Percentiles rank a stretch among this genome's conserved stretches.
phyloP scores from a whole-genome alignment of 1,140 invertebrate genomes.

The Drosophila navojoa region DNA sequence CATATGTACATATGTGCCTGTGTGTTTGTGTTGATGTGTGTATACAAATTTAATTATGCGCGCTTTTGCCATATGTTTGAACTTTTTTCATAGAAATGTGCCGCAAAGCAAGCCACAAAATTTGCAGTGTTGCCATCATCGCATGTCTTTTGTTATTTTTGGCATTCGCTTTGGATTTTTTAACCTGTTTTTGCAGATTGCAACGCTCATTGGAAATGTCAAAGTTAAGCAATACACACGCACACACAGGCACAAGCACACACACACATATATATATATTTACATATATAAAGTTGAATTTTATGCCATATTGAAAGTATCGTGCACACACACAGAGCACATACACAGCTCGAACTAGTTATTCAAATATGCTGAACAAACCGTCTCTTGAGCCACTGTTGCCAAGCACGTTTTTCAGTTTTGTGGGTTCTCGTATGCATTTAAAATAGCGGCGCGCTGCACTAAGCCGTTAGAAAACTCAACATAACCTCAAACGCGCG shows the following conservation, averaged over 20 bases:
- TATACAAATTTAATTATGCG: conserved; percentile 76
- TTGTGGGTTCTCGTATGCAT: conserved; percentile 70
- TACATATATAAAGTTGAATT: conserved; percentile 31
- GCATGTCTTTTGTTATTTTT: conserved; percentile 39
- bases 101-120: conserved; percentile 57
- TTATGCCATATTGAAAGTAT: conserved; percentile 79
- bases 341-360: conserved; percentile 68
- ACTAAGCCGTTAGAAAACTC: conserved; percentile 70
- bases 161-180: conserved; percentile 69
- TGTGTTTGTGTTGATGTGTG: conserved; percentile 35
- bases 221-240: conserved; percentile 72
- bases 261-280: background rate
- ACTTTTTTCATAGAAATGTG: conserved; percentile 72
- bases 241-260: conserved; percentile 7
- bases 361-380: conserved; percentile 68
- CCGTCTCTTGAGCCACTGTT: conserved; percentile 62
- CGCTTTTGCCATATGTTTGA: conserved; percentile 76
- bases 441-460: conserved; percentile 68
- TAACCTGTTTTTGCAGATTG: conserved; percentile 76
- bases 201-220: conserved; percentile 75
- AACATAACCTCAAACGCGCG: conserved; percentile 59
- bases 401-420: conserved; percentile 77
- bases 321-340: conserved; percentile 29
- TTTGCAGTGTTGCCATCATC: conserved; percentile 62
- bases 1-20: conserved; percentile 17